Evolutionary conservation across 1,140 invertebrate genomes (phyloP), one percentile per base, ranked within the genome.

Genomic region (Pseudoatta argentina): DNA sequence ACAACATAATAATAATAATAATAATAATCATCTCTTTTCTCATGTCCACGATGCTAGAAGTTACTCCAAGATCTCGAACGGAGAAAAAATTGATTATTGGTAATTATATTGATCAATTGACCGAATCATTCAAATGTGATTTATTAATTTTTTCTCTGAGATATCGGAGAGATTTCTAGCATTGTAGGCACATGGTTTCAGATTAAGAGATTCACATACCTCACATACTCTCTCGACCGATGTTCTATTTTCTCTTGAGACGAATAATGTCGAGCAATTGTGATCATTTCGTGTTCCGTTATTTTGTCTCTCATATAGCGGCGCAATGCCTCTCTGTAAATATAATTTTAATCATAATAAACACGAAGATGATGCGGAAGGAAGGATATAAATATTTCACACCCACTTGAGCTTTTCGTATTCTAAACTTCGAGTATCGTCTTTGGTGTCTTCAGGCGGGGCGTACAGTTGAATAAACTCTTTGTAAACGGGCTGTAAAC

Each of bases 271-370:
- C 97, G 96, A 18, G 96, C 96, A 5, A 98, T 93, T 8, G 97
- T 97, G 12, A 98, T 95, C 87, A 97, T 97, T 95, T 98, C 97
- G 66, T 98, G 97, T 88, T 98, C 97, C 1, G 96, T 96, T 92
- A 98, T 97, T 72, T 96, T 95, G 69, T 97, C 96, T 53, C 96
- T 96, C 92, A 97, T 90, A 90, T 93, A 94, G 76, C 93, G 95
- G 92, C 95, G 94, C 27, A 97, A 87, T 0, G 96, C 96, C 91
- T 96, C 95, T 81, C 96, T 96, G 78, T 44, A 92, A 93, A 88
- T 83, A n/a, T 10, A 86, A 69, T 69, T 71, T 51, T 24, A 30
- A 76, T 72, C 3, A 2, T 27, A 57, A 1, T n/a, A 82, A 59
- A 69, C 24, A 44, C 8, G 48, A 30, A 71, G 59, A 21, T 82